Evolutionary conservation across 2,797 vertebrate species (phyloP).

Genomic region (Loris lydekkerianus): DNA sequence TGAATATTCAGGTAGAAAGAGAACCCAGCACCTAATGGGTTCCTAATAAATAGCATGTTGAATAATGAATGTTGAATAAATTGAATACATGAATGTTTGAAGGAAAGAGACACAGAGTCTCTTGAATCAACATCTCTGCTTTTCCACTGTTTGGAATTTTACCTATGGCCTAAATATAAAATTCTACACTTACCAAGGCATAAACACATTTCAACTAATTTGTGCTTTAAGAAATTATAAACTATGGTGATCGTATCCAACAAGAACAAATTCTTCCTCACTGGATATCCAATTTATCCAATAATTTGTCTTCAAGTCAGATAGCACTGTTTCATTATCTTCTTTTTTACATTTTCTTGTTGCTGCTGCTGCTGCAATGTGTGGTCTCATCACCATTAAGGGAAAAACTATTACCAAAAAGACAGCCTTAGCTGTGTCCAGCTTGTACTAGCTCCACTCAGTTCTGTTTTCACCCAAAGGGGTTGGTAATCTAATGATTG

Average conservation of each 20-base stretch:
- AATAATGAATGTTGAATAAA: conserved; percentile 32
- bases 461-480: conserved; percentile 23
- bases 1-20: conserved; percentile 43
- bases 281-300: not conserved
- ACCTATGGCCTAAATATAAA: conserved; percentile 5
- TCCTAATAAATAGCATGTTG: conserved; percentile 8
- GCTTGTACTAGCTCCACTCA: not conserved
- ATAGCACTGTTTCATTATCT: not conserved
- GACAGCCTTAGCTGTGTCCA: not conserved
- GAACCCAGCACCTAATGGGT: not conserved
- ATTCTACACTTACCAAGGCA: not conserved
- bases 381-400: not conserved
- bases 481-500: not conserved
- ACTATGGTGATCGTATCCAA: not conserved
- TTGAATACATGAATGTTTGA: not conserved
- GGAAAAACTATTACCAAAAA: conserved; percentile 9
- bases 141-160: conserved; percentile 48
- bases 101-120: not conserved
- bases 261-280: conserved; percentile 25
- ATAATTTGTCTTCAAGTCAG: conserved; percentile 2
- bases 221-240: conserved; percentile 29
- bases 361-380: not conserved
- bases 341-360: not conserved
- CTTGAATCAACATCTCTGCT: not conserved
- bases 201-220: conserved; percentile 38